Percentiles rank a stretch among this genome's conserved stretches.
phyloP scores from a whole-genome alignment of 2,888 invertebrate genomes.

The Drosophila neonasuta region DNA sequence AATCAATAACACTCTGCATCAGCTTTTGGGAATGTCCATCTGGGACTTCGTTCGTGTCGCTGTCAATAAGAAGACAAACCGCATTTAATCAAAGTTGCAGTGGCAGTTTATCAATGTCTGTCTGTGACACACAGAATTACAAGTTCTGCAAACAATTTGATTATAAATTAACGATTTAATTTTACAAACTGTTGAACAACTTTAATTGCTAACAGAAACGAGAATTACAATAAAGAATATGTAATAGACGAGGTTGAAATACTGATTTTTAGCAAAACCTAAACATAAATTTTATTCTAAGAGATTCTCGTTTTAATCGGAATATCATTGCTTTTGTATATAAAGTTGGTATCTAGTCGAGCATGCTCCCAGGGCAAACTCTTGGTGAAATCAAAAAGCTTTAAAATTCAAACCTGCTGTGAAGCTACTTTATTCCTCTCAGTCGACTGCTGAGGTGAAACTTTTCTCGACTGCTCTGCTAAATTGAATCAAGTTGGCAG shows the following conservation, averaged over 20 bases:
- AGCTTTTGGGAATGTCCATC: background rate
- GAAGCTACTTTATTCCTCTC: conserved; percentile 1
- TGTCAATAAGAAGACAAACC: conserved; percentile 15
- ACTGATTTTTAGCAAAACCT: too few species aligned
- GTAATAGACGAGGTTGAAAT: too few species aligned
- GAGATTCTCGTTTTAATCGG: too few species aligned
- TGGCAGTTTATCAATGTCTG: conserved; percentile 25
- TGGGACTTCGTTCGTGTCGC: background rate
- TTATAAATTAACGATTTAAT: background rate
- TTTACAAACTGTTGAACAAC: background rate
- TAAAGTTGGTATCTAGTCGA: background rate
- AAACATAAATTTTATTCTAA: too few species aligned
- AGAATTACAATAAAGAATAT: too few species aligned
- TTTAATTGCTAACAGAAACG: background rate
- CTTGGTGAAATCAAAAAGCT: background rate
- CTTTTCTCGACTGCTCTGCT: conserved; percentile 17
- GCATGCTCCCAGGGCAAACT: background rate
- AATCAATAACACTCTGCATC: conserved; percentile 7
- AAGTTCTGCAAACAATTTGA: conserved; percentile 3
- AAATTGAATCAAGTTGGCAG: conserved; percentile 54
- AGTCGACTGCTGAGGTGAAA: conserved; percentile 9
- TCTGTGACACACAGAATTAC: conserved; percentile 10
- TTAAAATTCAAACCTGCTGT: conserved; percentile 2
- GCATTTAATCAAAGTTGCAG: conserved; percentile 45
- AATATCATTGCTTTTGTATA: too few species aligned